Base-by-base conservation (phyloP, 1,140 invertebrate species). In the Choristoneura fumiferana region DNA sequence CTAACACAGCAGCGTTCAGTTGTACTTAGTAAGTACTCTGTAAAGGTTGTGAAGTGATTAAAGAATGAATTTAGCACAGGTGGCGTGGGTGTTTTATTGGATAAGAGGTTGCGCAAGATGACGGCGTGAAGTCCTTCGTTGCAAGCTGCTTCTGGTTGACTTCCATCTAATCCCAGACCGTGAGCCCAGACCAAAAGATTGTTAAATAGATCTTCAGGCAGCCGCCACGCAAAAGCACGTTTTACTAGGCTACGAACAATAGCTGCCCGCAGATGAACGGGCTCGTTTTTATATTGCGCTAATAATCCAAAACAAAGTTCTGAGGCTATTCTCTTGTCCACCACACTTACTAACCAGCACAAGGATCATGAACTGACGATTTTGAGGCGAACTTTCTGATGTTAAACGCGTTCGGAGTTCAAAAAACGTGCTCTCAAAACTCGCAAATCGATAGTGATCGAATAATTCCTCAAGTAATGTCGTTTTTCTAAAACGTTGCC, bases 331-430 rank as follows among this genome's bases (percentile, higher is more conserved):
- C 6, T 29, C 22, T 29, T 68, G 58, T 2, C 73, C 69, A 6
- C 80, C 80, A 52, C 66, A 73, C 60, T 86, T 86, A 63, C 81
- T 86, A 1, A 86, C 71, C n/a, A 86, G 64, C 4, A 86, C 79
- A 1, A 82, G 60, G 29, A 84, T 63, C 43, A 84, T 82, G 40
- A 69, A 73, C n/a, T 75, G 66, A 12, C 83, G 62, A 4, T 69
- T 75, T 18, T 82, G 58, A 0, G 69, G 57, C 0, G 68, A 71
- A 59, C 61, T 63, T 36, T 79, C 79, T 0, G 61, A 58, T 37
- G 40, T 40, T 22, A 86, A 55, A 0, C 64, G 66, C 35, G 68
- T 75, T 4, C 40, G 59, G 1, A 86, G 58, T 37, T 86, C 79
- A 8, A 59, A 62, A 22, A 83, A 74, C 5, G 81, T 71, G 2